Conservation (phyloP, 2,797 vertebrate genomes). For the Hylomyscus alleni region DNA sequence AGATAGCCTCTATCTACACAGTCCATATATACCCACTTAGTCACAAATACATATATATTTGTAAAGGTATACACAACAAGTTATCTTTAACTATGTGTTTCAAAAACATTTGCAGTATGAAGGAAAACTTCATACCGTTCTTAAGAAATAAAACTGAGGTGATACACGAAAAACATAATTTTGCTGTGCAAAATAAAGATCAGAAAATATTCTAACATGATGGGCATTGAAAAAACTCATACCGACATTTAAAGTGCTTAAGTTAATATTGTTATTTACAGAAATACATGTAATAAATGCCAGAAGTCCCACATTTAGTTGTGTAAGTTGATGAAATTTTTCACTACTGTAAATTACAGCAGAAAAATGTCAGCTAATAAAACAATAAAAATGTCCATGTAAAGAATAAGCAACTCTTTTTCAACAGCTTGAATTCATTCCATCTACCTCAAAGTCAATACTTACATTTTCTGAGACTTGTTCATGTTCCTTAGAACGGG, state of each 20-base stretch:
- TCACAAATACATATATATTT: not conserved
- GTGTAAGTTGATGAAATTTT: conserved; percentile 24
- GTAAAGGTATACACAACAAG: not conserved
- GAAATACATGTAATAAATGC: not conserved
- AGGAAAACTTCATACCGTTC: conserved; percentile 16
- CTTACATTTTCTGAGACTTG: not conserved
- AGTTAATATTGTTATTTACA: conserved; percentile 1
- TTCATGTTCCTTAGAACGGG: not conserved
- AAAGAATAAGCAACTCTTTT: not conserved
- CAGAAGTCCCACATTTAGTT: not conserved
- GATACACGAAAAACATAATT: conserved; percentile 18
- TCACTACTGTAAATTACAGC: not conserved
- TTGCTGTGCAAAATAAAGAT: conserved; percentile 57
- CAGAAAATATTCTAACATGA: conserved; percentile 12
- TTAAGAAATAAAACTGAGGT: conserved; percentile 33
- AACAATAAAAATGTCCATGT: not conserved
- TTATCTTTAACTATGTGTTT: not conserved
- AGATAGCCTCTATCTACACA: too few species aligned
- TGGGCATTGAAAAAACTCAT: not conserved
- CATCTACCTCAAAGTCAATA: conserved; percentile 1
- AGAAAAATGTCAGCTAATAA: not conserved
- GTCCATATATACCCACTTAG: not conserved
- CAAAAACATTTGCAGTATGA: conserved; percentile 44
- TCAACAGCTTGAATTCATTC: not conserved
- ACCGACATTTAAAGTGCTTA: conserved; percentile 15